Evolutionary conservation across 1,140 invertebrate genomes (phyloP).

Genomic region (Potamilus streckersoni): DNA sequence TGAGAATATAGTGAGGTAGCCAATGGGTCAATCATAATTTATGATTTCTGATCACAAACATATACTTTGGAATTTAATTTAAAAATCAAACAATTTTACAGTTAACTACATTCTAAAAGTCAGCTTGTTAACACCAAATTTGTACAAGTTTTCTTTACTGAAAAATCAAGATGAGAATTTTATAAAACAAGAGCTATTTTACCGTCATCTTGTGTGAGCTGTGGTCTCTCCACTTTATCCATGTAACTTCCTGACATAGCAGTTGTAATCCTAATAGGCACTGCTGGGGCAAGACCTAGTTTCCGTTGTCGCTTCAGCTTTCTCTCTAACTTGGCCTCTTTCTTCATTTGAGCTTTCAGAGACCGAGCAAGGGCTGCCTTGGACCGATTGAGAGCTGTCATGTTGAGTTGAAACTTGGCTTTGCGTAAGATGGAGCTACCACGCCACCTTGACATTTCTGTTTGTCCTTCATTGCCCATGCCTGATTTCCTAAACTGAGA

Average conservation of each 20-base stretch:
- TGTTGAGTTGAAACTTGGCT: conserved; percentile 62
- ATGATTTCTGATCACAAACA: no score
- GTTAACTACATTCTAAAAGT: no score
- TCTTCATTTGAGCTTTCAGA: conserved; percentile 64
- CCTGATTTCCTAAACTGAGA: conserved; percentile 26
- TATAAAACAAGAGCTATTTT: background rate
- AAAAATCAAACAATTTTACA: no score
- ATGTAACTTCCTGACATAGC: conserved; percentile 11
- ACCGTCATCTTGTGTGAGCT: background rate
- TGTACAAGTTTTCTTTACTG: no score
- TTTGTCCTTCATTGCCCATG: conserved; percentile 10
- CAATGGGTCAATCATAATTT: no score
- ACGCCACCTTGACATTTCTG: conserved; percentile 5
- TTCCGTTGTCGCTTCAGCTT: conserved; percentile 21
- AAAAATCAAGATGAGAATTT: no score
- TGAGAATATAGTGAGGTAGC: no score
- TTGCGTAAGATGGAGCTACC: conserved; percentile 52
- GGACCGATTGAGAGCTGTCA: conserved; percentile 58
- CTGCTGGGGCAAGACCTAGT: background rate
- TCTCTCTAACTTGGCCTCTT: conserved; percentile 53
- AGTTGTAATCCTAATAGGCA: conserved; percentile 8
- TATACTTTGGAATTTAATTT: no score
- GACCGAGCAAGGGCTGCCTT: conserved; percentile 62
- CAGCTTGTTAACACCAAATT: no score
- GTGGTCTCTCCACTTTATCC: conserved; percentile 10